phyloP scores from a whole-genome alignment of 2,113 vertebrate genomes.

The Riparia riparia region DNA sequence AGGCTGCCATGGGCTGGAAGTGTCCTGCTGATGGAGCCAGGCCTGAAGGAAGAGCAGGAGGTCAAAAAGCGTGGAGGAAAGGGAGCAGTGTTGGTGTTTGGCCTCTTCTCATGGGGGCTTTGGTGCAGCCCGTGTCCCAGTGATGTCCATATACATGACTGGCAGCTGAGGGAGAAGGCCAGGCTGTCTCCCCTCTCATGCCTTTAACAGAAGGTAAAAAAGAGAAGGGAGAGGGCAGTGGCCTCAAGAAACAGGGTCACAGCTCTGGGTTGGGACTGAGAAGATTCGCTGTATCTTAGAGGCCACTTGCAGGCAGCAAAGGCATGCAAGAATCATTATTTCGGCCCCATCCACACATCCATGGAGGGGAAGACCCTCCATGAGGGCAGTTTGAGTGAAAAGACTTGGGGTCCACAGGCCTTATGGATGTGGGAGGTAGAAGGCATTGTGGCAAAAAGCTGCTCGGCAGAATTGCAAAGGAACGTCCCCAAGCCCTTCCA shows the following conservation, averaged over 20 bases:
- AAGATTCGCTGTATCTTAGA: not conserved
- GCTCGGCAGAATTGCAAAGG: accelerated
- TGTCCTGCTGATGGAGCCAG: not conserved
- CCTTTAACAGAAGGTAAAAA: not conserved
- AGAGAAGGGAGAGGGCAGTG: not conserved
- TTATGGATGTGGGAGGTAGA: not conserved
- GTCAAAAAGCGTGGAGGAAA: not conserved
- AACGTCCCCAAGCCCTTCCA: not conserved
- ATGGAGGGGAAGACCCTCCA: not conserved
- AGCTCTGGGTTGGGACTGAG: not conserved
- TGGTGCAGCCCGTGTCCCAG: not conserved
- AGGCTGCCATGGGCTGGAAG: accelerated
- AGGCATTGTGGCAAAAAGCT: not conserved
- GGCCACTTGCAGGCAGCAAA: not conserved
- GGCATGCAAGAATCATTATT: not conserved
- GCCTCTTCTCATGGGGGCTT: not conserved
- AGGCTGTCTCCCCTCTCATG: not conserved
- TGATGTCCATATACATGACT: accelerated
- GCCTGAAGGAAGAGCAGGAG: not conserved
- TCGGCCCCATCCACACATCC: not conserved
- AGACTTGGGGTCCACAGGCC: not conserved
- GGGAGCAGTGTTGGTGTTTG: not conserved
- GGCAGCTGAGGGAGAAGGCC: not conserved
- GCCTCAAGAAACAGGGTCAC: not conserved
- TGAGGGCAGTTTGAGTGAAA: accelerated